Conservation (phyloP, 2,113 vertebrate species). For the Saiga tatarica region DNA sequence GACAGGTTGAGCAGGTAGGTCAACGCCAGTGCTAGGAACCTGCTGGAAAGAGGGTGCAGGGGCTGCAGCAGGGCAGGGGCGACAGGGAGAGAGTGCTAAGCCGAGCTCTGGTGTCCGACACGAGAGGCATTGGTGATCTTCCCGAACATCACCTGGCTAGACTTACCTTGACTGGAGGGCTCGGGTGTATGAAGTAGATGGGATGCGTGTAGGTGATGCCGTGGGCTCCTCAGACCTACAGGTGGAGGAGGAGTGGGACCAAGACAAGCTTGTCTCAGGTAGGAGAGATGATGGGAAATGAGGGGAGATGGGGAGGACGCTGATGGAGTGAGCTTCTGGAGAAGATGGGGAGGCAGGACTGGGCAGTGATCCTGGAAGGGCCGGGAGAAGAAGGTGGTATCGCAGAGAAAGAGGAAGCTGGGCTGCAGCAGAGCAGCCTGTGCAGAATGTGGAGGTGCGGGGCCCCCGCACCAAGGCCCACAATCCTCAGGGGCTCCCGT, state of each 20-base stretch:
- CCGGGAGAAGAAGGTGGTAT: background rate
- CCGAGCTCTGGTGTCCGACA: background rate
- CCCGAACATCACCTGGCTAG: background rate
- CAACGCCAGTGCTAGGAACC: background rate
- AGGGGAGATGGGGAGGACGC: background rate
- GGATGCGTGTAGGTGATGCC: background rate
- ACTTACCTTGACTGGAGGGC: background rate
- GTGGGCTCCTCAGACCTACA: background rate
- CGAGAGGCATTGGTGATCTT: background rate
- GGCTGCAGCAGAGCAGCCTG: fast-evolving
- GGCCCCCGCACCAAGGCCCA: background rate
- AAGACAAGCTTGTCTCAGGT: background rate
- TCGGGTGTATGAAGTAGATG: background rate
- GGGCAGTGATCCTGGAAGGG: background rate
- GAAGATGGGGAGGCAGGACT: background rate
- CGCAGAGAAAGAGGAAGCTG: background rate
- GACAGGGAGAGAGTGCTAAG: background rate
- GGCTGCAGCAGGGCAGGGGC: fast-evolving
- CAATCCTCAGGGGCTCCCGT: fast-evolving
- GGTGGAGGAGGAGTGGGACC: background rate
- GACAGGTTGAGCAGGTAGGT: background rate
- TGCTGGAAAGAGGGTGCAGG: background rate
- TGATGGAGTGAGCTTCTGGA: background rate
- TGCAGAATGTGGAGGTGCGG: background rate
- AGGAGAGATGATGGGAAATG: background rate